A percentile compares a stretch with the other conserved stretches of the same genome.
Evolutionary conservation across 2,888 invertebrate genomes (phyloP).

Genomic region (Nemoura dubitans): DNA sequence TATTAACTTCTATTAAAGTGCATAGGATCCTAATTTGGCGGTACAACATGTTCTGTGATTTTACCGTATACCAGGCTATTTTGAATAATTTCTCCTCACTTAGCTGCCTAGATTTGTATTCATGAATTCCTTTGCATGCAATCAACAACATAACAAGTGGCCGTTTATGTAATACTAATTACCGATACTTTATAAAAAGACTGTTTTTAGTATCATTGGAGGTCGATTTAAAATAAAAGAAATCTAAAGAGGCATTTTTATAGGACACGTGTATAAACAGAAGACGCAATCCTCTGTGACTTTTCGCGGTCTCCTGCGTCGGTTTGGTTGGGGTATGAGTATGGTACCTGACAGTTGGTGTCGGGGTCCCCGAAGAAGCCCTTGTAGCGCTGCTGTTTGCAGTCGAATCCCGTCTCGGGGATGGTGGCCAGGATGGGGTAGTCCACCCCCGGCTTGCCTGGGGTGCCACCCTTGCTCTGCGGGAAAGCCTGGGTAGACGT

Average conservation of each 20-base stretch:
- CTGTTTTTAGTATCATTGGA: neutral
- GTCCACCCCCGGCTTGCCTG: conserved; percentile 75
- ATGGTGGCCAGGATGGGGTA: conserved; percentile 81
- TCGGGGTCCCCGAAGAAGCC: conserved; percentile 91
- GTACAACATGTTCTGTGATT: neutral
- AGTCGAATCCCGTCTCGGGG: conserved; percentile 80
- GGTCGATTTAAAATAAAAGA: neutral
- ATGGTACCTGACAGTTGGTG: conserved; percentile 79
- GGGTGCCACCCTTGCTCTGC: conserved; percentile 56
- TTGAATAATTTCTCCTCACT: neutral
- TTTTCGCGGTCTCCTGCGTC: no score
- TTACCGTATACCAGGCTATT: neutral
- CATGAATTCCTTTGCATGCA: neutral
- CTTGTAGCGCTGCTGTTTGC: conserved; percentile 86
- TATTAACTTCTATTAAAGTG: neutral
- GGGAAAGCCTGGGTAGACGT: conserved; percentile 38
- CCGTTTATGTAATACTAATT: neutral
- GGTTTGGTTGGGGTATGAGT: no score
- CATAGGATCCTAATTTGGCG: neutral
- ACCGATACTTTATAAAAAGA: neutral
- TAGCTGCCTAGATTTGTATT: neutral
- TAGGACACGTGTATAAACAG: no score
- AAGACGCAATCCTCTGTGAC: no score
- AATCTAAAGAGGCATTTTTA: neutral
- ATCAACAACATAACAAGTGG: neutral